Conservation (phyloP, 2,113 vertebrate genomes). For the Cervus canadensis region DNA sequence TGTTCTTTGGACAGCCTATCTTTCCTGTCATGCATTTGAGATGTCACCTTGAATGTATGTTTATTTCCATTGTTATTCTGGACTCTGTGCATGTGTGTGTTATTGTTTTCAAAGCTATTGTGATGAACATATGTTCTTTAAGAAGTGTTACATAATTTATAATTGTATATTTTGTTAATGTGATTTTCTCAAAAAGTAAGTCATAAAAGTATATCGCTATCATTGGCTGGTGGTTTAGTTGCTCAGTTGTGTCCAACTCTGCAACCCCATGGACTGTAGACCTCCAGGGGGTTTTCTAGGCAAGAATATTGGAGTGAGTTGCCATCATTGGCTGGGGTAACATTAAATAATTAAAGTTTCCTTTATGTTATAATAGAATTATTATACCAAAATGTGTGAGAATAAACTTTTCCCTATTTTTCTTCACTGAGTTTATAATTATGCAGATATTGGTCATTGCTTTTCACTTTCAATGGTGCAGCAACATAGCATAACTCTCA, state of each 20-base stretch:
- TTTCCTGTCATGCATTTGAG: not conserved
- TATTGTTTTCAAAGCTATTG: not conserved
- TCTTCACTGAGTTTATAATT: not conserved
- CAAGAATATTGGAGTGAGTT: not conserved
- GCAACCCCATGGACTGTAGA: not conserved
- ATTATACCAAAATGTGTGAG: not conserved
- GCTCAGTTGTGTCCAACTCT: not conserved
- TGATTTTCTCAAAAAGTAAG: not conserved
- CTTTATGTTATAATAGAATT: not conserved
- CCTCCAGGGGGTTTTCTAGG: not conserved
- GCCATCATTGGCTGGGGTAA: not conserved
- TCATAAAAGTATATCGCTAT: not conserved
- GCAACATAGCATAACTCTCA: not conserved
- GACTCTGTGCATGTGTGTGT: not conserved
- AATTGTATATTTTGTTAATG: not conserved
- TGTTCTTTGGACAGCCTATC: not conserved
- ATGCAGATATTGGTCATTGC: constrained; percentile 1
- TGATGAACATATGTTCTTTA: not conserved
- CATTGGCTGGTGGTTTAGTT: not conserved
- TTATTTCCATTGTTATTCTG: not conserved
- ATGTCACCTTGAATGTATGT: not conserved
- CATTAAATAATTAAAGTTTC: not conserved
- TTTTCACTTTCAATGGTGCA: not conserved
- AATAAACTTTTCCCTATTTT: constrained; percentile 34
- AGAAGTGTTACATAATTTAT: not conserved